A percentile compares a stretch with the other conserved stretches of the same genome.
Evolutionary conservation across 2,113 vertebrate genomes (phyloP).

Genomic region (Antechinus stuartii): DNA sequence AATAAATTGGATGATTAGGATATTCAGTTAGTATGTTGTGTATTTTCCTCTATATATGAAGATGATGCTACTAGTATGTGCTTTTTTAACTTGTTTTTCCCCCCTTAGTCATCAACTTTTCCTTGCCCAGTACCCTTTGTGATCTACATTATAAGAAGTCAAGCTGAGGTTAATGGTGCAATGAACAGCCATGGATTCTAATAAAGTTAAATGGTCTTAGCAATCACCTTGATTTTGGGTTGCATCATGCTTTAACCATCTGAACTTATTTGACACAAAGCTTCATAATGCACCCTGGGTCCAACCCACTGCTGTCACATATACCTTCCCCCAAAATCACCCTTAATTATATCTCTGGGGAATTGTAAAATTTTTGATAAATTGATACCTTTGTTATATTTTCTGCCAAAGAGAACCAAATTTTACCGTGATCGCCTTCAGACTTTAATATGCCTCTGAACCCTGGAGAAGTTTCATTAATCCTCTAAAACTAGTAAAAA

Average conservation of each 20-base stretch:
- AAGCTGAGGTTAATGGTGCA: too few relatives aligned
- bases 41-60: background rate
- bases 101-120: background rate
- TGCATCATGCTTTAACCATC: background rate
- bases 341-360: background rate
- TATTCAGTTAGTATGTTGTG: background rate
- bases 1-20: background rate
- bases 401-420: background rate
- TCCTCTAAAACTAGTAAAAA: background rate
- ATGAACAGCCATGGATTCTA: background rate
- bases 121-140: background rate
- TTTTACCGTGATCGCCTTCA: background rate
- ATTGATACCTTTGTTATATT: background rate
- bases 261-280: background rate
- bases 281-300: background rate
- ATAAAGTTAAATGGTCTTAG: background rate
- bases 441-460: background rate
- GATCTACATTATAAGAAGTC: background rate
- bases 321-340: background rate
- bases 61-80: background rate
- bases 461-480: background rate
- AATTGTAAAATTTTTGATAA: background rate
- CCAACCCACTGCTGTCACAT: background rate
- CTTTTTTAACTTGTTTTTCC: background rate
- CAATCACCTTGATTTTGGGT: background rate